Evolutionary conservation across 2,797 vertebrate genomes (phyloP).

Genomic region (Loriculus beryllinus): DNA sequence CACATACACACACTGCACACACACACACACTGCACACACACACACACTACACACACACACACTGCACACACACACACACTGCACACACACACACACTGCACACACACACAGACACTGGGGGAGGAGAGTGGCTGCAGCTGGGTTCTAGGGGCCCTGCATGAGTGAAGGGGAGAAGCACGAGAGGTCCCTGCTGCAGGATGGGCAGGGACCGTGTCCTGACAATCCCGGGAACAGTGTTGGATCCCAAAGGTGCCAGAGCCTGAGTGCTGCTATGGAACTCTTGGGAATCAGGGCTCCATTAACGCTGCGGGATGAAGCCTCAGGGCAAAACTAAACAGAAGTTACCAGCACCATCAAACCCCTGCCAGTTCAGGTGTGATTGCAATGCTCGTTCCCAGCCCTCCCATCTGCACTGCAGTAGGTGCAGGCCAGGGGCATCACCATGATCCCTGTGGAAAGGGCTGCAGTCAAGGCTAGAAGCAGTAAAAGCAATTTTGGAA

Average conservation of each 20-base stretch:
- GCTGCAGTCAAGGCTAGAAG: background rate
- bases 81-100: too few species aligned
- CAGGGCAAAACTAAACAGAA: background rate
- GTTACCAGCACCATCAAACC: background rate
- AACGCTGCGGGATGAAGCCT: background rate
- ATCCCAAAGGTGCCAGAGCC: background rate
- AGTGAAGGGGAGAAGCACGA: background rate
- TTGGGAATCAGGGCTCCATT: background rate
- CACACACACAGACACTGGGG: too few species aligned
- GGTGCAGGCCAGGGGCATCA: background rate
- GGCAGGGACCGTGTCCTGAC: fast-evolving
- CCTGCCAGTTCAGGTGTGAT: background rate
- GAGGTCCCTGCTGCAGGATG: background rate
- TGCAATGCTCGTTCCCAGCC: background rate
- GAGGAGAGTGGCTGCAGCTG: background rate
- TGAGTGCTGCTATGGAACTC: background rate
- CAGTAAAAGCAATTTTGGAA: background rate
- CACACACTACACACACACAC: too few species aligned
- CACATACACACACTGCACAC: too few species aligned
- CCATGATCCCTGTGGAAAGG: background rate
- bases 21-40: too few species aligned
- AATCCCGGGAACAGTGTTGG: fast-evolving
- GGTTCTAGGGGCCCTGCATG: background rate
- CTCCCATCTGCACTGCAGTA: background rate
- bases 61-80: too few species aligned